Percentiles rank a stretch among this genome's conserved stretches.
phyloP scores from a whole-genome alignment of 2,113 vertebrate genomes.

The Polypterus bichir region DNA sequence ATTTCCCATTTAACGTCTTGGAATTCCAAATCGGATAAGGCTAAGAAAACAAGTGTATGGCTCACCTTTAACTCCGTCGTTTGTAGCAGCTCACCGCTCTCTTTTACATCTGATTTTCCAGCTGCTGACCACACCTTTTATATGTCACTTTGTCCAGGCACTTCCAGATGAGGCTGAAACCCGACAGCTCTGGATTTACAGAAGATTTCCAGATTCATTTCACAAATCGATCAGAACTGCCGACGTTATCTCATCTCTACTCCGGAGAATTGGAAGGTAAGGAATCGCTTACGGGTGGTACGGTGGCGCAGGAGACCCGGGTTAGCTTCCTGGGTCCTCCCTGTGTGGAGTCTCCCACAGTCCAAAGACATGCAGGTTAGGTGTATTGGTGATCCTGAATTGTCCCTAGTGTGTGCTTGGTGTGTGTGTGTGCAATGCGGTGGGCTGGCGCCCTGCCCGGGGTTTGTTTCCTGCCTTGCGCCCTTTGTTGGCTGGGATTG shows the following conservation, averaged over 20 bases:
- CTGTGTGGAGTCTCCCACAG: no score
- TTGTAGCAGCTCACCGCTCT: no score
- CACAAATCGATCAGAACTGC: slow-evolving; percentile 19
- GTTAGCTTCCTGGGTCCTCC: no score
- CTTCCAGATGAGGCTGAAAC: slow-evolving; percentile 45
- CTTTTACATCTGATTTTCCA: background rate
- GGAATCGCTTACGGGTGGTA: background rate
- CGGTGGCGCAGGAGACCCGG: no score
- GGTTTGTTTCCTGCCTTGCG: no score
- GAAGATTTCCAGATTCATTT: slow-evolving; percentile 34
- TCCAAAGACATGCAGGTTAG: no score
- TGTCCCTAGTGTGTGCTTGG: no score
- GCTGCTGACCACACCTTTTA: background rate
- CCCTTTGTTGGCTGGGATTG: no score
- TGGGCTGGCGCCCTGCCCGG: no score
- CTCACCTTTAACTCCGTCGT: background rate
- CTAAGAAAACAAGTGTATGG: background rate
- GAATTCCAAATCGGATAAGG: background rate
- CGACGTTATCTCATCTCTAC: slow-evolving; percentile 54
- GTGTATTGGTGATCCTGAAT: no score
- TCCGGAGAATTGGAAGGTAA: slow-evolving; percentile 52
- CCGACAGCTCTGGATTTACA: slow-evolving; percentile 35
- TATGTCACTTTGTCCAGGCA: slow-evolving; percentile 24
- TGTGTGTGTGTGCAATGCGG: no score
- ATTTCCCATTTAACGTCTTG: background rate